Base-by-base conservation (phyloP, 2,113 vertebrate species). In the Pollachius pollachius region DNA sequence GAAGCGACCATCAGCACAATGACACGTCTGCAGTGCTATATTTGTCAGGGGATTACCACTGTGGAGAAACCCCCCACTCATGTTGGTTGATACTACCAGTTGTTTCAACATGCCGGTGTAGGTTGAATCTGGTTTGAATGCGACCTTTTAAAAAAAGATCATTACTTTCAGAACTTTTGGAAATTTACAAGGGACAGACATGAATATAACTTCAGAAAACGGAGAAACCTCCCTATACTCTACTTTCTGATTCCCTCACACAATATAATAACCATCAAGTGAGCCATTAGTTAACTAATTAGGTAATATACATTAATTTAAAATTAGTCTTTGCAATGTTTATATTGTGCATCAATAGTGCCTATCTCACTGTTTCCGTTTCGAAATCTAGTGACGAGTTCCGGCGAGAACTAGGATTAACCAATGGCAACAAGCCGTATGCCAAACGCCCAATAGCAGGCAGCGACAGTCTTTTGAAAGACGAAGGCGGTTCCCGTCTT, bases 1-100 rank as follows among this genome's bases (percentile, higher is more conserved):
- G 30, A 34, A 25, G 37, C 70, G 77, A 67, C 91, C 91, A 92
- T 81, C 86, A 69, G 58, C 68, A 56, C 77, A 74, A 64, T 85
- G 89, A 93, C 91, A 92, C 91, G 91, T 92, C 86, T 83, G 73
- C 81, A 81, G 30, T 73, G 74, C 76, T 92, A 92, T 83, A 91
- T 92, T 89, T 91, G 87, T 77, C 54, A 0, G 87, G 91, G 85
- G 88, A 72, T 92, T 91, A 76, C 88, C 92, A 70, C 52, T 21
- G 59, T 69, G 84, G 85, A 85, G 72, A 81, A 21, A 71, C 81
- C 80, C 82, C 67, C 16, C 7, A 15, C 67, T 81, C 72, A 23
- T 5, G 62, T 87, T 88, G 78, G 80, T 81, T 52, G 59, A 8
- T 37, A 68, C 71, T 61, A 68, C 65, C 76, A 67, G 72, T 15